Percentiles rank a stretch among this genome's conserved stretches.
These are phyloP conservation scores for Centropristis striata DNA, from an alignment of 2,113 vertebrate genomes.

Conservation along the genomic window DNA sequence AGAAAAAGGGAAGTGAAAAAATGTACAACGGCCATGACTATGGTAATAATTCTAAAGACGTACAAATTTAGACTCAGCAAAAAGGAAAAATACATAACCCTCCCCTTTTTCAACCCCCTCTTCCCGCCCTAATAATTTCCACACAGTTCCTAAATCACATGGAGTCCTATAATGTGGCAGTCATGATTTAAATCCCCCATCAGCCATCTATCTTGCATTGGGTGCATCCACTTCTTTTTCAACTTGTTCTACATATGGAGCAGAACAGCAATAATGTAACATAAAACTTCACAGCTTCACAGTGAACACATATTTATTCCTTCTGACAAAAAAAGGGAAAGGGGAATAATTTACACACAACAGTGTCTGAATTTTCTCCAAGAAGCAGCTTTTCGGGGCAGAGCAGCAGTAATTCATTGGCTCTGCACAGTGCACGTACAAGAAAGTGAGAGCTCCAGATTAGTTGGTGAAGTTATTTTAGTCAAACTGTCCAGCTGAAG, in stretches of 20 bases:
- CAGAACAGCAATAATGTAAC: constrained; percentile 44
- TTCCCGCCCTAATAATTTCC: constrained; percentile 1
- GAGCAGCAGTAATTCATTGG: constrained; percentile 49
- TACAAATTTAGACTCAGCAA: background rate
- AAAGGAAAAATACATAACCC: constrained; percentile 1
- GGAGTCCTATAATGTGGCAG: background rate
- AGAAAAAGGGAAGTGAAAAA: background rate
- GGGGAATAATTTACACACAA: constrained; percentile 40
- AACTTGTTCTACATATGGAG: constrained; percentile 29
- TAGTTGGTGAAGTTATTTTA: constrained; percentile 53
- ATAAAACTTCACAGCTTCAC: constrained; percentile 41
- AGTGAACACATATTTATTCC: constrained; percentile 49
- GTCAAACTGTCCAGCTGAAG: constrained; percentile 43
- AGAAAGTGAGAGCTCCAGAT: constrained; percentile 31
- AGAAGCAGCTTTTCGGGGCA: constrained; percentile 31
- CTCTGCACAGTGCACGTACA: constrained; percentile 27
- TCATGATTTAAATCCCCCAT: constrained; percentile 33
- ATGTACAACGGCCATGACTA: background rate
- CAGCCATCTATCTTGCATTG: constrained; percentile 32
- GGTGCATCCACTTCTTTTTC: constrained; percentile 22
- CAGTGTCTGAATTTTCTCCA: constrained; percentile 9
- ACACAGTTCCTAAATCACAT: constrained; percentile 44
- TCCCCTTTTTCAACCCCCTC: background rate
- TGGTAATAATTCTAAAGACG: background rate
- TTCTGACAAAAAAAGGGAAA: constrained; percentile 31